A percentile compares a stretch with the other conserved stretches of the same genome.
Conservation (phyloP, 1,140 invertebrate genomes). For the Zaprionus nigranus region DNA sequence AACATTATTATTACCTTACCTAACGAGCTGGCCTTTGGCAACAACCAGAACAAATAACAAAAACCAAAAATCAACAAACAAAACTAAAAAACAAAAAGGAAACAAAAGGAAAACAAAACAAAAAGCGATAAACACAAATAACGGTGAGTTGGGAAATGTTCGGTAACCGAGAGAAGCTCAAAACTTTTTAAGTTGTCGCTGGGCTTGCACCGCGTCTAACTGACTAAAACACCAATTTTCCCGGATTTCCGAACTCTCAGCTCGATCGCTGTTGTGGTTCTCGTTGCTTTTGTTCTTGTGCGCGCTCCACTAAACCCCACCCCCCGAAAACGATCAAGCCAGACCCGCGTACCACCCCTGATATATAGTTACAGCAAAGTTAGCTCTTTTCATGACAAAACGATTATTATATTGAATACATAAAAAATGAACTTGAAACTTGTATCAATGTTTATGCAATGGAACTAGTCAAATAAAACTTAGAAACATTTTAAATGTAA, state of each 20-base stretch:
- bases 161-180: constrained; percentile 68
- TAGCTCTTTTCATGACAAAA: constrained; percentile 50
- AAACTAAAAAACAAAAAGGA: background rate
- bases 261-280: constrained; percentile 49
- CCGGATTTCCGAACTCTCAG: constrained; percentile 54
- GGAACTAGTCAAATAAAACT: constrained; percentile 82
- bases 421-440: constrained; percentile 69
- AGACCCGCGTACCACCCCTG: background rate
- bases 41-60: constrained; percentile 12
- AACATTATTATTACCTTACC: constrained; percentile 68
- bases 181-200: constrained; percentile 72
- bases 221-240: constrained; percentile 80
- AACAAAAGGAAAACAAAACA: constrained; percentile 34
- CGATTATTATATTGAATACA: constrained; percentile 48
- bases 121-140: constrained; percentile 23
- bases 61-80: constrained; percentile 5
- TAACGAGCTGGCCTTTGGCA: constrained; percentile 34
- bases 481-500: constrained; percentile 83
- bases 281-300: background rate
- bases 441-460: constrained; percentile 83
- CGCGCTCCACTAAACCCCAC: background rate
- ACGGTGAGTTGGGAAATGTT: constrained; percentile 57
- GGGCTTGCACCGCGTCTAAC: constrained; percentile 34
- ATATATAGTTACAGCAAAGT: constrained; percentile 43
- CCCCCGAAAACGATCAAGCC: background rate